A percentile compares a stretch with the other conserved stretches of the same genome.
Evolutionary conservation across 2,113 vertebrate genomes (phyloP).

Genomic region (Clarias magur): DNA sequence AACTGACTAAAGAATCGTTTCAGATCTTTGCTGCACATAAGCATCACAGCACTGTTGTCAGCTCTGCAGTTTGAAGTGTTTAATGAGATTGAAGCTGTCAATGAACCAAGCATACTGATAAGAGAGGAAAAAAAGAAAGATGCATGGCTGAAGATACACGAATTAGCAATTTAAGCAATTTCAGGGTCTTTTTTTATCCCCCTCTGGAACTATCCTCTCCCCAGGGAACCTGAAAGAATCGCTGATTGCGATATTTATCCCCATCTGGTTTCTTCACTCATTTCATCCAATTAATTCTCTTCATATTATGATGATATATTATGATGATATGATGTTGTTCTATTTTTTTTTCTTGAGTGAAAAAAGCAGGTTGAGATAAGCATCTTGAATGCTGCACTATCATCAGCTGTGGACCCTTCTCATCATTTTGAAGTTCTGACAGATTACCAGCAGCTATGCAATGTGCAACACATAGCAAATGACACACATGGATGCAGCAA

Average conservation of each 20-base stretch:
- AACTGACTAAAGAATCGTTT: not conserved
- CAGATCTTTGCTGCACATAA: not conserved
- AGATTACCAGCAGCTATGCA: conserved; percentile 56
- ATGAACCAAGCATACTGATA: not conserved
- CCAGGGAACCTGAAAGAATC: conserved; percentile 54
- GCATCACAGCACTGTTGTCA: not conserved
- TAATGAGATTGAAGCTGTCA: conserved; percentile 8
- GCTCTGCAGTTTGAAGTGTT: not conserved
- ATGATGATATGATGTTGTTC: not conserved
- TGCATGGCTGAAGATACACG: not conserved
- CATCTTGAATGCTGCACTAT: conserved; percentile 64
- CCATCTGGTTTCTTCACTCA: conserved; percentile 58
- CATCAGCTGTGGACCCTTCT: conserved; percentile 61
- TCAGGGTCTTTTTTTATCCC: conserved; percentile 19
- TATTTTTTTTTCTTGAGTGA: conserved; percentile 57
- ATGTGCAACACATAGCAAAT: conserved; percentile 29
- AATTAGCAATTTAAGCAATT: conserved; percentile 42
- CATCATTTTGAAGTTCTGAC: conserved; percentile 66
- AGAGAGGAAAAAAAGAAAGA: conserved; percentile 1
- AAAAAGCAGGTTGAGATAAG: conserved; percentile 70
- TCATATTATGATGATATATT: conserved; percentile 61
- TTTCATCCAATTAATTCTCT: conserved; percentile 64
- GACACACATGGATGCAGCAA: conserved; percentile 36
- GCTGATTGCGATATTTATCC: conserved; percentile 62
- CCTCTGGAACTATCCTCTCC: conserved; percentile 33